Evolutionary conservation across 2,113 vertebrate species (phyloP).

Genomic region (Dolichallabes microphthalmus): DNA sequence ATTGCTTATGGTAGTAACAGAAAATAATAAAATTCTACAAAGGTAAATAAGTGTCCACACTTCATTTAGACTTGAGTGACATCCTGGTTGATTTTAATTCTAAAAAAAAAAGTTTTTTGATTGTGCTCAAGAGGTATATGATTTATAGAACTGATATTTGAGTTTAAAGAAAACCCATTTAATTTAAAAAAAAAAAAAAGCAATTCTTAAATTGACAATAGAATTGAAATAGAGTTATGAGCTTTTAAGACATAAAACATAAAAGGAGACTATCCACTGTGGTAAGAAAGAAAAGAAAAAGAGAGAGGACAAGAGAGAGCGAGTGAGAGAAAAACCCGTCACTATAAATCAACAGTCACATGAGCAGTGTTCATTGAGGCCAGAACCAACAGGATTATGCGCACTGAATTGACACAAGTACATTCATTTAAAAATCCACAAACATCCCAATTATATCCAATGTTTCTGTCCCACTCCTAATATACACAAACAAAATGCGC

Average conservation of each 20-base stretch:
- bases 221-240: slow-evolving; percentile 2
- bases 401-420: slow-evolving; percentile 12
- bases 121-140: not conserved
- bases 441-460: not conserved
- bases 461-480: not conserved
- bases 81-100: not conserved
- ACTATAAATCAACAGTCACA: slow-evolving; percentile 16
- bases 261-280: not conserved
- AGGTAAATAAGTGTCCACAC: slow-evolving; percentile 4
- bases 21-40: not conserved
- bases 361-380: slow-evolving; percentile 28
- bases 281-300: not conserved
- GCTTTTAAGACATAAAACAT: not conserved
- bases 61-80: slow-evolving; percentile 1
- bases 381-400: slow-evolving; percentile 28
- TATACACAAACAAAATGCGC: slow-evolving; percentile 50
- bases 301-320: not conserved
- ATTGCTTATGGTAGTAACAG: not conserved
- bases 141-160: not conserved
- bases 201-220: not conserved
- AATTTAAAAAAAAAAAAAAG: slow-evolving; percentile 1
- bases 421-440: slow-evolving; percentile 26
- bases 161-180: not conserved
- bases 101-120: not conserved
- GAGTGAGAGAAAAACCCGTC: not conserved